Evolutionary conservation across 2,113 vertebrate species (phyloP).

Genomic region (Recurvirostra avosetta): DNA sequence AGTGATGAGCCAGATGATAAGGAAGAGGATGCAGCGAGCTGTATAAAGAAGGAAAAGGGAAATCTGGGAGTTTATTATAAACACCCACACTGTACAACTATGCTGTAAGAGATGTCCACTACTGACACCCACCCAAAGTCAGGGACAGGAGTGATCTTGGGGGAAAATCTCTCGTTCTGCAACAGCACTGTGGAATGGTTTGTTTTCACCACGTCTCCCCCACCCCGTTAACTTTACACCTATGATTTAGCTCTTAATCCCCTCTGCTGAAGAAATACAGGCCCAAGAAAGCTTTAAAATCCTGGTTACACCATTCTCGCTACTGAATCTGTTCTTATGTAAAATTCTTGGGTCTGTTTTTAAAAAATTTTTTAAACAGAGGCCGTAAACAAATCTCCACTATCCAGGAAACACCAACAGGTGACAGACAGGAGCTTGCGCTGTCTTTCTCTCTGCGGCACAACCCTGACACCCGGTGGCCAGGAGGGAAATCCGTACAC

Average conservation of each 20-base stretch:
- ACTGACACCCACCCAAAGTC: background rate
- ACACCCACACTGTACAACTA: background rate
- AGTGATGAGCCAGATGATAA: conserved; percentile 97
- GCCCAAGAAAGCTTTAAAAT: background rate
- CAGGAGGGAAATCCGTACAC: background rate
- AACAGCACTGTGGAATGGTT: background rate
- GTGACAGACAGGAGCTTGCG: accelerated
- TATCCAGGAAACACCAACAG: background rate
- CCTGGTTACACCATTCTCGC: background rate
- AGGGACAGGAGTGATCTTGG: accelerated
- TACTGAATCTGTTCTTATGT: background rate
- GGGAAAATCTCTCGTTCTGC: background rate
- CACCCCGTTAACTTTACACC: background rate
- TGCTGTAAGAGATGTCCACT: background rate
- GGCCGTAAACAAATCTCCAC: background rate
- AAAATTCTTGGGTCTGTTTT: background rate
- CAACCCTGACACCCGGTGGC: conserved; percentile 37
- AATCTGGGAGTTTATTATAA: background rate
- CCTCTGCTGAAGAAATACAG: background rate
- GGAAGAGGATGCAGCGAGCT: conserved; percentile 98
- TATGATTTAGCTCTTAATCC: background rate
- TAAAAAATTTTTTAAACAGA: background rate
- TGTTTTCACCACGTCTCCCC: background rate
- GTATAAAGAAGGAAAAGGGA: background rate
- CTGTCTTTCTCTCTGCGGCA: background rate